These are phyloP conservation scores for Alosa sapidissima DNA, from an alignment of 2,797 vertebrate genomes.

Conservation along the genomic window DNA sequence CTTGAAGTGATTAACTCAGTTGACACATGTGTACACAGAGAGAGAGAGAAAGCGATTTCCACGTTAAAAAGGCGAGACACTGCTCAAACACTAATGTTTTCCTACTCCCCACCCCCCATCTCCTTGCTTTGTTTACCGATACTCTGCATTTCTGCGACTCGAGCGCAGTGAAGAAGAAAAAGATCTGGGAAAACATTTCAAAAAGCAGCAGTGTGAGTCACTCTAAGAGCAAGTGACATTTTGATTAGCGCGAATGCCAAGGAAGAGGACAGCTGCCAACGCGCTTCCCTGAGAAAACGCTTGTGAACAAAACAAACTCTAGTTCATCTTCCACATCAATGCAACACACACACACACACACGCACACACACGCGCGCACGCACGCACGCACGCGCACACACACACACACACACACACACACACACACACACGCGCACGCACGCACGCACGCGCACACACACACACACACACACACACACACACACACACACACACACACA, in stretches of 20 bases:
- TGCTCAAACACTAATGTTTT: background rate
- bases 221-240: background rate
- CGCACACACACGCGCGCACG: background rate
- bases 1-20: background rate
- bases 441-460: background rate
- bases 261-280: background rate
- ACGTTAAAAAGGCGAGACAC: background rate
- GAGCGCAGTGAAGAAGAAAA: background rate
- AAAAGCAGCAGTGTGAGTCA: background rate
- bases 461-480: background rate
- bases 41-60: background rate
- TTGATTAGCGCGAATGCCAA: background rate
- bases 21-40: background rate
- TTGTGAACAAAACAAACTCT: conserved; percentile 1
- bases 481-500: background rate
- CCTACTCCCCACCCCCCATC: background rate
- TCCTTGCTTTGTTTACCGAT: background rate
- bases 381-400: background rate
- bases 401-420: too few relatives aligned
- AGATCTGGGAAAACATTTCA: background rate
- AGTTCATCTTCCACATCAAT: background rate
- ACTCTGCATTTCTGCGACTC: background rate
- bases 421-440: too few relatives aligned
- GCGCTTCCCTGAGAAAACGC: conserved; percentile 11
- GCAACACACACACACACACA: background rate